Evolutionary conservation across 2,113 vertebrate genomes (phyloP).

Genomic region (Amblyopsis rosae): DNA sequence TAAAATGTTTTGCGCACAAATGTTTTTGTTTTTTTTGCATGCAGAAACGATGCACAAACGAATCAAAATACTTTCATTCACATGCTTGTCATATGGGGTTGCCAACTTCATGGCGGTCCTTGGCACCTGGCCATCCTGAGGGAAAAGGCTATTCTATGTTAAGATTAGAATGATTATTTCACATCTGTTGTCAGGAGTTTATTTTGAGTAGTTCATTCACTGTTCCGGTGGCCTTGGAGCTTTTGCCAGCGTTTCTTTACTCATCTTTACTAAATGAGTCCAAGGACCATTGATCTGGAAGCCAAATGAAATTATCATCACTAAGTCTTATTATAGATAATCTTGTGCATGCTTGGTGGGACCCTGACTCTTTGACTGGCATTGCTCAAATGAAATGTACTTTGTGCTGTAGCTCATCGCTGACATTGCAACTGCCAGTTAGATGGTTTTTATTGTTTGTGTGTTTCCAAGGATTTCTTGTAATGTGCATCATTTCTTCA

Average conservation of each 20-base stretch:
- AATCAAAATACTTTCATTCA: neutral
- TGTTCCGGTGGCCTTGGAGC: neutral
- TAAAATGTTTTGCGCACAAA: no score
- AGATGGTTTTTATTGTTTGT: neutral
- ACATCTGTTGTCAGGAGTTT: neutral
- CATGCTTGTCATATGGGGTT: no score
- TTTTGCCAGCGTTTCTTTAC: no score
- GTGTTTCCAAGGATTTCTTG: constrained; percentile 15
- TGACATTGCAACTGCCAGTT: neutral
- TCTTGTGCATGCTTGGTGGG: constrained; percentile 17
- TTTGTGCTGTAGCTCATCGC: constrained; percentile 1
- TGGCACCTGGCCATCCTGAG: no score
- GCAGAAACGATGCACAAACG: no score
- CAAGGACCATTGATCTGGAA: constrained; percentile 19
- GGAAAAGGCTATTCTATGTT: neutral
- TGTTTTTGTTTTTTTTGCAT: no score
- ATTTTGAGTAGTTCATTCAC: no score
- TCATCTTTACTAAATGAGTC: neutral
- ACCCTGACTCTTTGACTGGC: constrained; percentile 24
- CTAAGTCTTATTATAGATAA: neutral
- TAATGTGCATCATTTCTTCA: neutral
- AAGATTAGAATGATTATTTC: neutral
- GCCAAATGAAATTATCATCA: constrained; percentile 25
- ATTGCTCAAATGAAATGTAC: constrained; percentile 5
- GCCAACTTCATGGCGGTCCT: no score